Evolutionary conservation across 2,888 invertebrate genomes (phyloP), one percentile per base, ranked within the genome.

Genomic region (Dilophus febrilis): DNA sequence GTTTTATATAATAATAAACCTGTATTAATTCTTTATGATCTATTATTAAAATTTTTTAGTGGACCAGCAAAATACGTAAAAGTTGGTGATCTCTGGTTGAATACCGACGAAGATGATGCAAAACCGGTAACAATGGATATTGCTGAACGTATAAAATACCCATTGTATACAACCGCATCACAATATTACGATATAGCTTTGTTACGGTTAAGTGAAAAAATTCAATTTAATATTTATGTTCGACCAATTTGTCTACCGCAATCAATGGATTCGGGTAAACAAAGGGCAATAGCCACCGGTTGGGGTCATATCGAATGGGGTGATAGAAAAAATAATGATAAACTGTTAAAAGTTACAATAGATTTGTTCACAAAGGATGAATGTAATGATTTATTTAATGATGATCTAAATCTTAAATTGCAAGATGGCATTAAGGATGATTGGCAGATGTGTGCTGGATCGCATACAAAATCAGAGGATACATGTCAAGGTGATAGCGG

Each of bases 401-500:
- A 11, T 8, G 17, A 34, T 18, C 17, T 29, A 13, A 44, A 44
- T 32, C 38, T 22, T 13, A 54, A 47, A 40, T 45, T 66, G 2
- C 44, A 44, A 19, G 48, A 50, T 14, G 68, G 68, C 1, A 61
- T 70, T 30, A 43, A 55, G 11, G 51, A 56, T 3, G 52, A 60
- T 2, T 49, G 48, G 35, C 64, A 65, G 53, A 44, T 68, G 19
- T 68, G 68, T 45, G 67, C 67, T 8, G 67, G 68, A 26, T 55
- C 58, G 18, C 47, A 49, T 7, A 48, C 49, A 5, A 48, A 52
- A 40, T 43, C 47, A 2, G 56, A 54, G 39, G 67, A 68, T 42
- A 65, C 66, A 0, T 68, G 68, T 29, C 36, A 36, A 70, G 71
- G 71, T 14, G 72, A 73, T 54, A 71, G 70, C 35, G 73, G 74